Evolutionary conservation across 2,113 vertebrate species (phyloP), one percentile per base, ranked within the genome.

Genomic region (Leiothrix lutea): DNA sequence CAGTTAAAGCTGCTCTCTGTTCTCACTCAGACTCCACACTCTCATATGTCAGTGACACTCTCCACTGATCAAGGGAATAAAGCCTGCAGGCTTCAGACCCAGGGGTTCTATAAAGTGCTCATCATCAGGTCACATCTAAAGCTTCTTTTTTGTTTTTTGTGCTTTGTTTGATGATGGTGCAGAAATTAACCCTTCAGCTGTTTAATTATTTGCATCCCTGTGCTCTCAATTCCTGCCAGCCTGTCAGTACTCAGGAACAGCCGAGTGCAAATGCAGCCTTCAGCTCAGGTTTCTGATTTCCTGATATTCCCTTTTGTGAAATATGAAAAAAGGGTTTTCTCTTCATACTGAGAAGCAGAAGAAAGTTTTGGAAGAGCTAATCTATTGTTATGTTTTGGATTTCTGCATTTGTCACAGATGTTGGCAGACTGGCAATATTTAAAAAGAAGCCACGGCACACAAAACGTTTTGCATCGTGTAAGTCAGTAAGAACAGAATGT

Each of bases 41-140:
- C 80, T 88, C 89, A 58, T 69, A 69, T 62, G 73, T 83, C 82
- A 80, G 79, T 47, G 91, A 71, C 87, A 82, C 74, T 70, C 92
- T 95, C 85, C 90, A 24, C 90, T 88, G 90, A 96, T 87, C 70
- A 91, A 95, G 94, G 80, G 74, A 87, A 92, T 78, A 88, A 95
- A 94, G 62, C 82, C 87, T 66, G 82, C 82, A 93, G 91, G 91
- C 85, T 74, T 74, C 88, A 89, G 87, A 93, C 73, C 72, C 89
- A 62, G 61, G 92, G 77, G 38, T 80, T 94, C 90, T 70, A n/a
- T 62, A 73, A 86, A 91, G 77, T 61, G 62, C 78, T 94, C 77
- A 77, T 92, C 93, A 86, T 29, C 74, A 86, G 92, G 86, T 91
- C 85, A 91, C 86, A 91, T 84, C 83, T 67, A 47, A 92, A 77